Base-by-base conservation (phyloP, 2,888 invertebrate species). In the Vanessa cardui region DNA sequence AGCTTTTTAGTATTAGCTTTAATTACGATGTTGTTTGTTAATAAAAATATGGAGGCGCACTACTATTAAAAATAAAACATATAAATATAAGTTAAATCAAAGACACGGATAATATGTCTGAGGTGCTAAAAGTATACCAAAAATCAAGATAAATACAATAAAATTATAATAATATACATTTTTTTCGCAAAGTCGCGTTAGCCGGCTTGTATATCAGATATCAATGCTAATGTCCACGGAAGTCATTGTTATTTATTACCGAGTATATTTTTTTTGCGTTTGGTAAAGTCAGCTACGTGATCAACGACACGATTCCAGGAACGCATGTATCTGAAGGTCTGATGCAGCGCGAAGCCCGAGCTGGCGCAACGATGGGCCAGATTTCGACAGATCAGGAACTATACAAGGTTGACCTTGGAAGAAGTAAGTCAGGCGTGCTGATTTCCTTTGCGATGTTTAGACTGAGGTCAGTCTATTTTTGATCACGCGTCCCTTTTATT, bases 221-320 rank as follows among this genome's bases (percentile, higher is more conserved):
- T 52, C 21, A 52, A 52, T 26, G 26, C 52, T 49, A 49, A 49
- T 49, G 18, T 49, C 76, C 71, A 26, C 52, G 21, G 54, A 31
- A 54, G 54, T 54, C 50, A 50, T 50, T 54, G 54, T n/a, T 54
- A 54, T 54, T 54, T 54, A 31, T 54, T 31, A 31, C 9, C 15
- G 1, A 54, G n/a, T n/a, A n/a, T 0, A 26, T 26, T 26, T 54
- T 54, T 54, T 54, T 54, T 54, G 54, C 54, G 31, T 31, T 54
- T 20, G 54, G 31, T n/a, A 54, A 26, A 47, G 47, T 47, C 39
- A 39, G 39, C 50, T 54, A 54, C 54, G 54, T 54, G 54, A 54
- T n/a, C 16, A 54, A 54, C 31, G n/a, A 54, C 54, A 54, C 54
- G 54, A 16, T 54, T 54, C 31, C 54, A 54, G 54, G n/a, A 54